Percentiles rank a stretch among this genome's conserved stretches.
These are phyloP conservation scores for Rhaphigaster nebulosa DNA, from an alignment of 2,888 invertebrate genomes.

Conservation along the genomic window DNA sequence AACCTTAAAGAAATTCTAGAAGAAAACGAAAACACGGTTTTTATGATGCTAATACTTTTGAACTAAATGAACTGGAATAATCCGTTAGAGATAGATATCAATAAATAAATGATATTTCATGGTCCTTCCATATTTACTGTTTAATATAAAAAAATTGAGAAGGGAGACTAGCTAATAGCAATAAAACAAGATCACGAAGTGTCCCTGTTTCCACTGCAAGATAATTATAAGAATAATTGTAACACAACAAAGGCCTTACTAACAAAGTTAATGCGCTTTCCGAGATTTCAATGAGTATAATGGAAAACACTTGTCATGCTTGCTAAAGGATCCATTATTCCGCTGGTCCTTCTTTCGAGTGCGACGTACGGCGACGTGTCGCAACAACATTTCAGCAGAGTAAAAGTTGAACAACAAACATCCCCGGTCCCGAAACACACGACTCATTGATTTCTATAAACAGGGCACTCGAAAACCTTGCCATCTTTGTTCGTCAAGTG, in stretches of 20 bases:
- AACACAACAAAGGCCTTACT: background rate
- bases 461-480: background rate
- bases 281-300: conserved; percentile 31
- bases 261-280: conserved; percentile 40
- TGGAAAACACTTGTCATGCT: conserved; percentile 44
- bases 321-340: conserved; percentile 40
- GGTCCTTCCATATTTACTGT: too few species aligned
- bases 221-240: conserved; percentile 3
- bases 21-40: too few species aligned
- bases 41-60: too few species aligned
- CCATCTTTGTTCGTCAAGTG: background rate
- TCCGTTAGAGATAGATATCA: too few species aligned
- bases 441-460: conserved; percentile 48
- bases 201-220: background rate
- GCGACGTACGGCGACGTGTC: conserved; percentile 23
- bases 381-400: conserved; percentile 26
- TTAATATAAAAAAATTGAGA: background rate
- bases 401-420: conserved; percentile 47
- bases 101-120: too few species aligned
- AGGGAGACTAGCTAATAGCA: background rate
- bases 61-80: too few species aligned
- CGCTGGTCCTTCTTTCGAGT: background rate
- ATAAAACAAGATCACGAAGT: background rate
- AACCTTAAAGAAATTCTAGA: too few species aligned
- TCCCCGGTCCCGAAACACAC: background rate